Base-by-base conservation (phyloP, 2,888 invertebrate species). In the Leptinotarsa rubiginosa region DNA sequence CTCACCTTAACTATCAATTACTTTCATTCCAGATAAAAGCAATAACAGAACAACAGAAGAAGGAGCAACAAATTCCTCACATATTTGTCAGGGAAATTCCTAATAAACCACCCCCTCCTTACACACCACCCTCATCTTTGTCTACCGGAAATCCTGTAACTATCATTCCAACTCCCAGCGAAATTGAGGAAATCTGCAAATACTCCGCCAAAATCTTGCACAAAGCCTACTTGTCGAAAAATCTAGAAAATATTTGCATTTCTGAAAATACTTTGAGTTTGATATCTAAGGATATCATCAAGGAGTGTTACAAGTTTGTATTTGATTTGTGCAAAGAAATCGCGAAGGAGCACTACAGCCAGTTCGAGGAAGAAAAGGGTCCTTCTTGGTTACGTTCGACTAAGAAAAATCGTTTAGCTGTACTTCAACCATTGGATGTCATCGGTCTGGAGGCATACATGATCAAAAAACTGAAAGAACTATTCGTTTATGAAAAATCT, bases 71-170 rank as follows among this genome's bases (percentile, higher is more conserved):
- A 78, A 86, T 89, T 20, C 89, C 90, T 62, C 91, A 89, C 84
- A 88, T 88, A 80, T 92, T 89, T 84, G 88, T 92, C 62, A 87
- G 93, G 65, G 92, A 93, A 86, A 93, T 93, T 77, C 93, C 93
- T 5, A 93, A 93, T 84, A 93, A 93, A 83, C 93, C 94, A 13
- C 94, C 94, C 2, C 94, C 94, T 0, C 94, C 94, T 0, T 94
- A 94, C 86, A 92, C 92, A 0, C 93, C 93, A 10, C 93, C 93
- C 1, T 80, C 81, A 1, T 85, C 86, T 22, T 83, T 84, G 56
- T 84, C 87, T 4, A 84, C 85, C 12, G 85, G 85, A 25, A 72
- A 76, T 3, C 62, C 70, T 47, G 69, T 65, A 15, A 79, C 85
- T 13, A 87, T 89, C 22, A 83, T 89, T 16, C 90, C 90, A 1